Conservation (phyloP, 2,797 vertebrate species). For the Cynodonichthys magdalenae region DNA sequence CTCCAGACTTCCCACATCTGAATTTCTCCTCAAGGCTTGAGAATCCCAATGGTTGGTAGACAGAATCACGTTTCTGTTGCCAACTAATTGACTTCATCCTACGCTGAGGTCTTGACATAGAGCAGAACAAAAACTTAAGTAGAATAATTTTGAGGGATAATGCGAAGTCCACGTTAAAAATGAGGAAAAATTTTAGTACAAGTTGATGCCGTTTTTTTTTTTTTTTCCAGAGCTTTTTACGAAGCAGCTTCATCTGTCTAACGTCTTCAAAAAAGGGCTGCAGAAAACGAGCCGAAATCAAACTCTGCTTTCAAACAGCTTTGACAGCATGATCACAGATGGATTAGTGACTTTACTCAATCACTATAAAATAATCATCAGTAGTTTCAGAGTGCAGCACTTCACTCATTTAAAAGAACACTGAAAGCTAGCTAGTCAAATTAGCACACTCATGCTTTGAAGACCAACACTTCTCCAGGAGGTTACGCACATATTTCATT, state of each 20-base stretch:
- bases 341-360: constrained; percentile 38
- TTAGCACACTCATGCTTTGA: constrained; percentile 53
- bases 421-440: constrained; percentile 56
- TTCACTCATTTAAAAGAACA: constrained; percentile 47
- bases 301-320: constrained; percentile 22
- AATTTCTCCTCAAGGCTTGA: constrained; percentile 37
- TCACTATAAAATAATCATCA: constrained; percentile 39
- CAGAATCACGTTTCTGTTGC: constrained; percentile 14
- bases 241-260: not conserved
- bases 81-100: constrained; percentile 47
- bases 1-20: constrained; percentile 39
- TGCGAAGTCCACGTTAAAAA: not conserved
- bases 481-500: constrained; percentile 62
- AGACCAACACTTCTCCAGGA: constrained; percentile 55
- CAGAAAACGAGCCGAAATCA: constrained; percentile 20
- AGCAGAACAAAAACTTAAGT: constrained; percentile 36
- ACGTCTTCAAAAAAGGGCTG: constrained; percentile 2
- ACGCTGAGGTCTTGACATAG: constrained; percentile 18
- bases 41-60: constrained; percentile 17
- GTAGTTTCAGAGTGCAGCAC: constrained; percentile 28
- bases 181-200: not conserved
- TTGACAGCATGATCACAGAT: constrained; percentile 30
- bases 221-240: not conserved
- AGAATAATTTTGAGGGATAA: constrained; percentile 11
- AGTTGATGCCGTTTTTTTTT: not conserved